Conservation (phyloP, 92 coral and sea anemone species). For the Meandrina meandrites region DNA sequence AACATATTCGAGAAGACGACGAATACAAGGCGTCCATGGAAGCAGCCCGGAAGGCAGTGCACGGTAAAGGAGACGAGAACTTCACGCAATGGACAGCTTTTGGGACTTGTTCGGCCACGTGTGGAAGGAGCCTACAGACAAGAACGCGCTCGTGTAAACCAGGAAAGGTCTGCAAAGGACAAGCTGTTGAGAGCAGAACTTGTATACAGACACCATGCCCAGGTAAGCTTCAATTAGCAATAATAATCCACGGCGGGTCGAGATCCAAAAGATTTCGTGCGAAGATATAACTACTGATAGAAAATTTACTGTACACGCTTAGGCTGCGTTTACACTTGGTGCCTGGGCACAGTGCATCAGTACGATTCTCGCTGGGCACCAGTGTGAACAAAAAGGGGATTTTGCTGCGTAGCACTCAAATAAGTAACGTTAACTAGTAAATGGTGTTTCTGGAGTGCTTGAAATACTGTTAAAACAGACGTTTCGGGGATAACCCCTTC, state of each 20-base stretch:
- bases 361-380: too few species aligned
- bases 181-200: conserved; percentile 74
- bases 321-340: too few species aligned
- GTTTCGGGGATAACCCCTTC: too few species aligned
- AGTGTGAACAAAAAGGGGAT: too few species aligned
- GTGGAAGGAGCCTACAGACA: conserved; percentile 82
- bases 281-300: too few species aligned
- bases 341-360: too few species aligned
- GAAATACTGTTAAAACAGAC: too few species aligned
- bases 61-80: conserved; percentile 36
- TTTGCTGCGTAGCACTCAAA: too few species aligned
- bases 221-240: conserved; percentile 42
- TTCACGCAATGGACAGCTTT: conserved; percentile 82
- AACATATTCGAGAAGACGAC: conserved; percentile 55
- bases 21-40: conserved; percentile 33
- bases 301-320: too few species aligned
- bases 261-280: background rate
- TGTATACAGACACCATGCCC: conserved; percentile 86
- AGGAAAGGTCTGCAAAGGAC: conserved; percentile 75
- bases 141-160: conserved; percentile 83
- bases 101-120: conserved; percentile 83
- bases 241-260: too few species aligned
- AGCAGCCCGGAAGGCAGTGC: conserved; percentile 20
- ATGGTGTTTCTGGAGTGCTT: too few species aligned
- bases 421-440: too few species aligned